Base-by-base conservation (phyloP, 2,888 invertebrate species). In the Thalpophila matura region DNA sequence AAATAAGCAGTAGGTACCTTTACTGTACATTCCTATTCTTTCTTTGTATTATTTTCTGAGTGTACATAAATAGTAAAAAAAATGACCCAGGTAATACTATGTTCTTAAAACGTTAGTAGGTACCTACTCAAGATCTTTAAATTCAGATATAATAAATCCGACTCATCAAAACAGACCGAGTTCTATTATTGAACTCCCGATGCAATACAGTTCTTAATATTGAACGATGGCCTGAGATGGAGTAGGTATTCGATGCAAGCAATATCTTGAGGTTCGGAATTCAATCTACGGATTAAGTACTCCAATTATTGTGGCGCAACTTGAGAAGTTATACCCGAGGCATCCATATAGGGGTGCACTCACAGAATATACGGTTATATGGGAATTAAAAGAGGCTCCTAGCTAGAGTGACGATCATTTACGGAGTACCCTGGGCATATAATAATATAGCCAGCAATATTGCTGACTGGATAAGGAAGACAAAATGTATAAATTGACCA, bases 281-380 rank as follows among this genome's bases (percentile, higher is more conserved):
- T 42, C 29, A 22, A 49, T 37, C 20, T 18, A n/a, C 4, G 29
- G 49, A 59, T 59, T 61, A 59, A 31, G n/a, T 57, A 26, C 27
- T 59, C 43, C 42, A 49, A 58, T 61, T 37, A 47, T 24, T 29
- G 43, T 14, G 18, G 29, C 9, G n/a, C 3, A 49, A 31, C 35
- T 50, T 43, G 18, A 26, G 20, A 26, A 24, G 9, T 22, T 5
- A 9, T 31, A 40, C 16, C n/a, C 5, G 24, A 38, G 18, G 38
- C 38, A n/a, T 31, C 2, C 3, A n/a, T n/a, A n/a, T 31, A 31
- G 7, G 31, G 12, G 12, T 38, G 16, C 18, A 10, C 24, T 29
- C 10, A 16, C 10, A 27, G 16, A 14, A 10, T 14, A 27, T 22
- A 18, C 27, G n/a, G n/a, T 31, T n/a, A 40, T 22, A 22, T 22